phyloP scores from a whole-genome alignment of 2,888 invertebrate species.

The Drosophila nigricruria region DNA sequence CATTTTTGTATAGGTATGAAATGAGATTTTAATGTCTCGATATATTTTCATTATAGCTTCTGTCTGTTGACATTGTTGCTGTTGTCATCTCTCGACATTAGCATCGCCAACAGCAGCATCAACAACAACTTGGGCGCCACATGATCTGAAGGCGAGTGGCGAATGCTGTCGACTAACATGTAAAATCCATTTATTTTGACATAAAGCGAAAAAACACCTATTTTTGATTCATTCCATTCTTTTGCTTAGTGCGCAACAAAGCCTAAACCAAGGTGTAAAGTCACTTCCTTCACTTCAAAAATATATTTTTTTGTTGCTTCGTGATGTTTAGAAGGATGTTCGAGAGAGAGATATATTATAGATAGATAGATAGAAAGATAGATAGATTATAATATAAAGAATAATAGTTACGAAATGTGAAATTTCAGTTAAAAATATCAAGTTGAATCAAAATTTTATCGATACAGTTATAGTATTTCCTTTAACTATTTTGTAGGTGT shows the following conservation, averaged over 20 bases:
- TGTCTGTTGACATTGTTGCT: constrained; percentile 40
- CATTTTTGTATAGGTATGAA: constrained; percentile 63
- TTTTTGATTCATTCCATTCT: constrained; percentile 75
- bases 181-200: constrained; percentile 81
- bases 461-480: no score
- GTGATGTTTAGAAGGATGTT: background rate
- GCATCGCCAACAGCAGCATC: constrained; percentile 9
- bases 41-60: constrained; percentile 72
- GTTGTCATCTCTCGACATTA: constrained; percentile 19
- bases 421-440: no score
- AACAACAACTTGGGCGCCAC: constrained; percentile 9
- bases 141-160: constrained; percentile 13
- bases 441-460: no score
- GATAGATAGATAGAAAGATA: no score
- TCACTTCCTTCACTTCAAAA: constrained; percentile 52
- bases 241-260: constrained; percentile 14
- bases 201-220: constrained; percentile 75
- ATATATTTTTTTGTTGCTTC: constrained; percentile 7
- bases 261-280: constrained; percentile 60
- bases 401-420: no score
- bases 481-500: no score
- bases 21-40: constrained; percentile 77
- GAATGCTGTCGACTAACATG: constrained; percentile 63
- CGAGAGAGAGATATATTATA: background rate
- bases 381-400: no score